Evolutionary conservation across 1,140 invertebrate genomes (phyloP), one percentile per base, ranked within the genome.

Genomic region (Helicoverpa armigera): DNA sequence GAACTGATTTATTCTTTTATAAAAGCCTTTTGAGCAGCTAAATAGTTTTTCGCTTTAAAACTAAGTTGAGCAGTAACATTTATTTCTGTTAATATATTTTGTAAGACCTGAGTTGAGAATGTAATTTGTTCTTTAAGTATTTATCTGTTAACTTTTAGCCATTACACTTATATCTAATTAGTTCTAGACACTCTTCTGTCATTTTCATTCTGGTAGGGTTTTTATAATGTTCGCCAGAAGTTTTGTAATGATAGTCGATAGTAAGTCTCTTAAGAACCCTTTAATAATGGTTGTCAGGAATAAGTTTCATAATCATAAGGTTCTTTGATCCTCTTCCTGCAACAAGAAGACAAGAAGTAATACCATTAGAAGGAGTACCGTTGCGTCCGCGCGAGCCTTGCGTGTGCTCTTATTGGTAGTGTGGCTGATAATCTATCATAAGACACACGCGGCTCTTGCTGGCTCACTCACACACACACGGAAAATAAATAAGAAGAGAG

Each of bases 371-470:
- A 14, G 48, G 83, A 53, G 14, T 77, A 29, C 18, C 76, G 53
- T 79, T 72, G 50, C 13, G 79, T 83, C 86, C 91, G 95, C 89
- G 87, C 87, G 92, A 96, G 96, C 96, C 95, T 92, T 95, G 96
- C 96, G 96, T 96, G 95, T 96, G 96, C 95, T 96, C 96, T 96
- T 96, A 96, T 95, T 96, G 96, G 96, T 96, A 96, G 96, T 96
- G 95, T 95, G 88, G 84, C 84, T 88, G 87, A 90, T 95, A 95
- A 94, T 94, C 96, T 97, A 97, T 97, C 96, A 97, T 97, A 97
- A 97, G 96, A 97, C 96, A 97, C 96, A 97, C 96, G 96, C 96
- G 96, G 96, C 96, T 97, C 96, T 97, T 61, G 79, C 88, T 87
- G 86, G 9, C 85, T 83, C 86, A 51, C 72, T 79, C 83, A 61